phyloP scores from a whole-genome alignment of 64 coral and sea anemone genomes.

The Dendrophyllia cribrosa region DNA sequence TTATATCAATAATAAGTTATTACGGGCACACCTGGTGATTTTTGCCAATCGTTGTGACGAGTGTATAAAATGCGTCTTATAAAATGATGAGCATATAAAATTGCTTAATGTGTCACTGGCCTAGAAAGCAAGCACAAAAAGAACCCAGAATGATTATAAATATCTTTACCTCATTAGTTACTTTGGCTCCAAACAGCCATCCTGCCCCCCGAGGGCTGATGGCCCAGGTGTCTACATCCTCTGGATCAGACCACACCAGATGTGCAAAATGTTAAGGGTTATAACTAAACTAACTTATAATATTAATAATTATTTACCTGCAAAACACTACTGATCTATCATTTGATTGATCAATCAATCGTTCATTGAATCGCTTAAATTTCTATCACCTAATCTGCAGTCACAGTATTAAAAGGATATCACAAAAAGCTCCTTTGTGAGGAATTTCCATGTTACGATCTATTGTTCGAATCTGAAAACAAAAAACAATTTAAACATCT shows the following conservation, averaged over 20 bases:
- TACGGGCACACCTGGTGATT: too few species aligned
- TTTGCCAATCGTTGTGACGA: too few species aligned
- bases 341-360: too few species aligned
- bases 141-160: too few species aligned
- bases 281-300: not conserved
- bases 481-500: not conserved
- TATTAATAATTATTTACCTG: not conserved
- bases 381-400: too few species aligned
- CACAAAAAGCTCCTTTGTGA: constrained; percentile 99
- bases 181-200: constrained; percentile 96
- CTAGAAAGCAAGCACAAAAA: too few species aligned
- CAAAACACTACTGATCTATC: too few species aligned
- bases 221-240: constrained; percentile 98
- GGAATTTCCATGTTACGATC: constrained; percentile 99
- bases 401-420: constrained; percentile 75
- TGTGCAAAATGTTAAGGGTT: constrained; percentile 74
- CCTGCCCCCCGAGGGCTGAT: constrained; percentile 97
- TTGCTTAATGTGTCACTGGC: too few species aligned
- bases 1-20: too few species aligned
- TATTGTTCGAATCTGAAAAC: constrained; percentile 87
- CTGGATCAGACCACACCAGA: constrained; percentile 99
- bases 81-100: too few species aligned
- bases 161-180: constrained; percentile 90
- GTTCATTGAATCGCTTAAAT: too few species aligned
- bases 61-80: too few species aligned